Conservation (phyloP, 2,113 vertebrate species). For the Parus major region DNA sequence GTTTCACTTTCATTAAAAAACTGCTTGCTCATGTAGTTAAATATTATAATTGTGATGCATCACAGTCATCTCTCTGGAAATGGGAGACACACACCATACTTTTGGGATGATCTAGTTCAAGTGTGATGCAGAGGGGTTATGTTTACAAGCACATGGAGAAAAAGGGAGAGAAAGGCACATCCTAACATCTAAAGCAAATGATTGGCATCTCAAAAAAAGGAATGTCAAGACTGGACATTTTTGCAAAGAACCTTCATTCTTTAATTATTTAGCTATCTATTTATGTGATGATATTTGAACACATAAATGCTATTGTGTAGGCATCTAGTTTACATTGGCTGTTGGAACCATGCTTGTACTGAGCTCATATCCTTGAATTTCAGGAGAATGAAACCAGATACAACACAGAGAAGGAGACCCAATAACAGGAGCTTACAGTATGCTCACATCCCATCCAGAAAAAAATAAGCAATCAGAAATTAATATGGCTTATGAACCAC, state of each 20-base stretch:
- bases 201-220: background rate
- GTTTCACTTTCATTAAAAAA: background rate
- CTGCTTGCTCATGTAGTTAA: background rate
- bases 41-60: background rate
- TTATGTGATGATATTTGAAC: background rate
- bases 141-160: background rate
- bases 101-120: background rate
- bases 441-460: background rate
- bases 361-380: background rate
- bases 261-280: background rate
- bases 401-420: background rate
- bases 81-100: background rate
- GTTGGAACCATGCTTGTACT: background rate
- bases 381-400: background rate
- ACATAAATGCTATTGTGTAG: background rate
- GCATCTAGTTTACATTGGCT: background rate
- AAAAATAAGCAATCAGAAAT: background rate
- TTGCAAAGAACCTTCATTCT: background rate
- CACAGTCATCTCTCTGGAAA: background rate
- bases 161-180: background rate
- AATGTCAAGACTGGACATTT: background rate
- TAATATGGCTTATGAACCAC: background rate
- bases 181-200: background rate
- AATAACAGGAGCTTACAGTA: fast-evolving
- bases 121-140: background rate